Evolutionary conservation across 2,113 vertebrate genomes (phyloP).

Genomic region (Eulemur rufifrons): DNA sequence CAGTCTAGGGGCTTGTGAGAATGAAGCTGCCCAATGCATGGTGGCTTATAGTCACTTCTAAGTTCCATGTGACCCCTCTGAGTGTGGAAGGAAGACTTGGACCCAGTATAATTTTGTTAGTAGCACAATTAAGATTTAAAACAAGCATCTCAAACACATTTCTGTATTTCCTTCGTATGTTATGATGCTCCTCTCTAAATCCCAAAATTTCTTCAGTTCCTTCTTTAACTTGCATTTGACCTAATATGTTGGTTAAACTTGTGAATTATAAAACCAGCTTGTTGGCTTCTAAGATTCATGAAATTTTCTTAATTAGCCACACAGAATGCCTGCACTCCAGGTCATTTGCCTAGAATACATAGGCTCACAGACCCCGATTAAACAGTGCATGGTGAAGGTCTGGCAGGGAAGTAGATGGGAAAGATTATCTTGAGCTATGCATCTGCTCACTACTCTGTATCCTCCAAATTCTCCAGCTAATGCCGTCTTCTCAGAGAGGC

Average conservation of each 20-base stretch:
- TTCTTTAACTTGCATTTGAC: neutral
- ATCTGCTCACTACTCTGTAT: neutral
- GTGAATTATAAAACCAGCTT: neutral
- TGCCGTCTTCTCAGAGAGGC: neutral
- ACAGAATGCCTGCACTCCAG: neutral
- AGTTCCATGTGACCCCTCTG: neutral
- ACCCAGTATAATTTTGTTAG: neutral
- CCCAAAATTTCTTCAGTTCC: neutral
- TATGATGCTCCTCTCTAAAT: neutral
- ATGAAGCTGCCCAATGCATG: neutral
- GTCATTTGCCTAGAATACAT: neutral
- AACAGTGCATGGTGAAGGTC: neutral
- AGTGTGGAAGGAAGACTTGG: neutral
- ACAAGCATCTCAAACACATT: neutral
- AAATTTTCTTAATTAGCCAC: neutral
- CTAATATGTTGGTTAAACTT: neutral
- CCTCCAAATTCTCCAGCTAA: neutral
- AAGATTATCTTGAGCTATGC: neutral
- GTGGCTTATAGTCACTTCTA: neutral
- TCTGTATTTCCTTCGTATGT: neutral
- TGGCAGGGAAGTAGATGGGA: neutral
- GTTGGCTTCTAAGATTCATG: neutral
- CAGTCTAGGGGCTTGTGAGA: neutral
- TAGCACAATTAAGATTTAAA: neutral
- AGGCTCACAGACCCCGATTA: neutral